Conservation (phyloP, 2,113 vertebrate genomes). For the Salvelinus namaycush region DNA sequence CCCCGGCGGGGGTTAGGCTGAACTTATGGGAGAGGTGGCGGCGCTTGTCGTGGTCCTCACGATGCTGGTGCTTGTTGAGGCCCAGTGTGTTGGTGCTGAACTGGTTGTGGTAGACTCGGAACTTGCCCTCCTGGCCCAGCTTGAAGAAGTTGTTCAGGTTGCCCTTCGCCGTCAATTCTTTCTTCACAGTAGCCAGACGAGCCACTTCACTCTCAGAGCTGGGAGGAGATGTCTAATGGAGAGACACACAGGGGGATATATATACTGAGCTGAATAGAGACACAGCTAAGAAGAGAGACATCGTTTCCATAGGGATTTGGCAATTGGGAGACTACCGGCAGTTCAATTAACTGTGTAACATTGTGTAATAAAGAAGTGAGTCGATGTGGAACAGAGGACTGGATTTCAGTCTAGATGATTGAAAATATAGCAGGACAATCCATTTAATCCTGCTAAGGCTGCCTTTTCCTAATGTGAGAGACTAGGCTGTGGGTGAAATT, state of each 20-base stretch:
- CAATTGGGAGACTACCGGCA: too few species aligned
- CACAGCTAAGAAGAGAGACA: neutral
- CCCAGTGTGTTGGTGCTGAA: constrained; percentile 93
- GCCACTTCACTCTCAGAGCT: constrained; percentile 91
- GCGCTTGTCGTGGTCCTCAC: constrained; percentile 97
- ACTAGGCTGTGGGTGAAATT: too few species aligned
- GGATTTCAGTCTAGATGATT: too few species aligned
- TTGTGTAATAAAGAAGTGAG: too few species aligned
- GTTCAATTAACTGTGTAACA: too few species aligned
- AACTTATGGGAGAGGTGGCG: constrained; percentile 96
- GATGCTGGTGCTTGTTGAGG: constrained; percentile 97
- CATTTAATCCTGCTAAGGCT: too few species aligned
- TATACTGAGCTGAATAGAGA: too few species aligned
- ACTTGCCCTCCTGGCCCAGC: constrained; percentile 96
- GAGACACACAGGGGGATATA: too few species aligned
- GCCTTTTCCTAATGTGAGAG: too few species aligned
- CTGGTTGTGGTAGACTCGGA: constrained; percentile 96
- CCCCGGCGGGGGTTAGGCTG: constrained; percentile 93
- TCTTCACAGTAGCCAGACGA: constrained; percentile 79
- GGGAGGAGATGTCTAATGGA: neutral
- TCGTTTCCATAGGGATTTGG: neutral
- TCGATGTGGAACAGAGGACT: too few species aligned
- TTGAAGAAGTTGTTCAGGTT: constrained; percentile 85
- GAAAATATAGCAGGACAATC: too few species aligned
- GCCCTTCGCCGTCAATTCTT: constrained; percentile 88